These are phyloP conservation scores for Schizaphis graminum DNA, from an alignment of 2,888 invertebrate genomes.

Conservation along the genomic window DNA sequence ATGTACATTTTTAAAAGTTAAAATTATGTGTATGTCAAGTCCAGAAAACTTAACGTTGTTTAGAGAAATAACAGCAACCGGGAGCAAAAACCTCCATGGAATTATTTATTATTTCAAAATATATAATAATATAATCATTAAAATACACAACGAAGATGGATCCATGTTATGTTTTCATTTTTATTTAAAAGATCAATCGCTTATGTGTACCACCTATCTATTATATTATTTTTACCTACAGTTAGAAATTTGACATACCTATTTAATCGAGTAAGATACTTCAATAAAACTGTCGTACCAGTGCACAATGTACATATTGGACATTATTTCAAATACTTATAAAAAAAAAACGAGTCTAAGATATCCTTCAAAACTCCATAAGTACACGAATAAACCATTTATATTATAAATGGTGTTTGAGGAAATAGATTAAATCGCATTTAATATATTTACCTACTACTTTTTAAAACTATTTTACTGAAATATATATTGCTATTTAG, in stretches of 20 bases:
- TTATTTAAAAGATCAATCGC: too few relatives aligned
- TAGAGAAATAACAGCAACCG: slow-evolving; percentile 12
- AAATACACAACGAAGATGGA: not conserved
- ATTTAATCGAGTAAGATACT: not conserved
- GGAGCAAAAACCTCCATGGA: slow-evolving; percentile 34
- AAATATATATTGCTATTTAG: not conserved
- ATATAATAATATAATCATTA: not conserved
- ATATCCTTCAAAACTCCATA: not conserved
- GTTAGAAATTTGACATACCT: not conserved
- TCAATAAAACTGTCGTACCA: not conserved
- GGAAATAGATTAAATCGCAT: not conserved
- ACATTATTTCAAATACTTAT: not conserved
- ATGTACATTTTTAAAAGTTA: slow-evolving; percentile 40
- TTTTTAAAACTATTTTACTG: not conserved
- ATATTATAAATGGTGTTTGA: not conserved
- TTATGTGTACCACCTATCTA: not conserved
- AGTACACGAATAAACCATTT: not conserved
- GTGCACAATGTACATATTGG: too few relatives aligned
- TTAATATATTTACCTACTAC: not conserved
- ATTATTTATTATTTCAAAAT: slow-evolving; percentile 30
- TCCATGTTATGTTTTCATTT: not conserved
- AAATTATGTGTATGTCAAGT: slow-evolving; percentile 35
- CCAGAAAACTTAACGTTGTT: slow-evolving; percentile 29
- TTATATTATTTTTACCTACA: not conserved
- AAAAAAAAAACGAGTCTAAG: not conserved